Base-by-base conservation (phyloP, 92 coral and sea anemone genomes). In the Isaurus tuberculatus region DNA sequence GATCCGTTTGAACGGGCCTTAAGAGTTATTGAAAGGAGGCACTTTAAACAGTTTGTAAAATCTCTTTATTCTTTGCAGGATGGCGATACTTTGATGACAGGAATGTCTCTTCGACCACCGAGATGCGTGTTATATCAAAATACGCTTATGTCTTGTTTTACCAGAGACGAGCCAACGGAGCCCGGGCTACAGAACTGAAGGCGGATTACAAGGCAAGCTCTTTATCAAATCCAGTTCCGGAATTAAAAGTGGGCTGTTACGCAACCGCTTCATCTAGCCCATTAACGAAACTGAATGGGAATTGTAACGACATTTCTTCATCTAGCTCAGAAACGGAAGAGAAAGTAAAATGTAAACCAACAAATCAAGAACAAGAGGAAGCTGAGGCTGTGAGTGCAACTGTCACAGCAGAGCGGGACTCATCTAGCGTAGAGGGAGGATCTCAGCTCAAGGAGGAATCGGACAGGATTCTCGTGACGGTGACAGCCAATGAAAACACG, bases 21-120 rank as follows among this genome's bases (percentile, higher is more conserved):
- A n/a, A n/a, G n/a, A n/a, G n/a, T n/a, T 36, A 36, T 36, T 36
- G 8, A 3, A 36, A 36, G 8, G 8, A 36, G 42, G 8, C 8
- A 8, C 42, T 36, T 8, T 36, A 8, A 36, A 36, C n/a, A n/a
- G n/a, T n/a, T n/a, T n/a, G n/a, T n/a, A 13, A 40, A 40, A 40
- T 40, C 10, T 40, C 11, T 40, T 40, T 40, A 40, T 40, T 40
- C 46, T 40, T 43, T 30, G 27, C 58, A 96, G 99, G 93, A 5
- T 96, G 99, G 99, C 93, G 97, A 26, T 90, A 82, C 84, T 96
- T 90, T 80, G 98, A 96, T 68, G 99, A 96, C 75, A 90, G 90
- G 30, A 92, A 79, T 61, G 99, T 96, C 70, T 65, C 94, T 10
- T 77, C 64, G 23, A 84, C 94, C 4, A 33, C 80, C 4, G 97